These are phyloP conservation scores for Fissipunctia ypsillon DNA, from an alignment of 2,888 invertebrate genomes.

Conservation along the genomic window DNA sequence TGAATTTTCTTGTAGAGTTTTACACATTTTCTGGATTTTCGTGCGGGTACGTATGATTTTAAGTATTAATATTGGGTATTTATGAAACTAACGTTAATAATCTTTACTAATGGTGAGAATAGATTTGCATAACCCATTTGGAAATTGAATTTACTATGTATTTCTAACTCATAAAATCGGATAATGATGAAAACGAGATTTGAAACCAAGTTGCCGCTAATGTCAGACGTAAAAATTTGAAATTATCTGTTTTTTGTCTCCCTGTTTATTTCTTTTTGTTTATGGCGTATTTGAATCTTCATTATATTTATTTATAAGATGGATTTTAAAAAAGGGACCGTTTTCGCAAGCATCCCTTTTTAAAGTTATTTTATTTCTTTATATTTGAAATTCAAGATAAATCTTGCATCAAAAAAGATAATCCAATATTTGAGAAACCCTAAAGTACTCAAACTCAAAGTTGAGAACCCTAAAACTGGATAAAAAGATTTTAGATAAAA, in stretches of 20 bases:
- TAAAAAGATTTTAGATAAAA: conserved; percentile 8
- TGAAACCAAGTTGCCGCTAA: conserved; percentile 40
- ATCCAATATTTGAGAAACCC: neutral
- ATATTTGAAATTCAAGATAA: too few relatives aligned
- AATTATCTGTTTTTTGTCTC: conserved; percentile 36
- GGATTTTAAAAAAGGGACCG: neutral
- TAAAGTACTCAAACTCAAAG: neutral
- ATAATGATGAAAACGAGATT: conserved; percentile 30
- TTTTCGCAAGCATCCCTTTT: neutral
- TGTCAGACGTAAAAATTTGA: conserved; percentile 38
- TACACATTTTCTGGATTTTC: conserved; percentile 48
- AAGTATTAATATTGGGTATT: neutral
- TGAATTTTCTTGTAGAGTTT: conserved; percentile 57
- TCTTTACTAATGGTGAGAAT: neutral
- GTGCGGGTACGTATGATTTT: conserved; percentile 54
- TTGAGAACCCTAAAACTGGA: neutral
- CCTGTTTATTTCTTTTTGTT: conserved; percentile 42
- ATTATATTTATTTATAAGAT: neutral
- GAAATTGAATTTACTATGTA: neutral
- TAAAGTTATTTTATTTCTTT: neutral
- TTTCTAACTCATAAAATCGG: conserved; percentile 8
- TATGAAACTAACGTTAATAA: neutral
- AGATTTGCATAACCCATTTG: neutral
- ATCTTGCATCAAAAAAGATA: neutral
- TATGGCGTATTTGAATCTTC: conserved; percentile 23